These are phyloP conservation scores for Stictocephala bisonia DNA, from an alignment of 2,888 invertebrate species.

Conservation along the genomic window DNA sequence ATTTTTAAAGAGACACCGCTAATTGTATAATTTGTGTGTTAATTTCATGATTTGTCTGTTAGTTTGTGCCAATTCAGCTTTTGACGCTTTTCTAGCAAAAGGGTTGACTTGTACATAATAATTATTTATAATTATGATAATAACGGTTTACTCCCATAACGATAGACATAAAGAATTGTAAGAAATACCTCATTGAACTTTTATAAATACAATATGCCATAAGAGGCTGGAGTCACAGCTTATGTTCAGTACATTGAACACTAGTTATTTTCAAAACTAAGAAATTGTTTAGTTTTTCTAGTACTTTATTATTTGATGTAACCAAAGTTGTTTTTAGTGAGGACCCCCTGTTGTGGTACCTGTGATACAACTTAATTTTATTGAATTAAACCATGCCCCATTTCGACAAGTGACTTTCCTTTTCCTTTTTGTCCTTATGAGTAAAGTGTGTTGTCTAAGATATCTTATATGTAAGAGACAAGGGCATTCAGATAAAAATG, in stretches of 20 bases:
- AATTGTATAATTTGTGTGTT: slow-evolving; percentile 46
- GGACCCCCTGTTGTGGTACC: slow-evolving; percentile 43
- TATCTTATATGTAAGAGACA: no score
- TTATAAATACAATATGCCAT: slow-evolving; percentile 32
- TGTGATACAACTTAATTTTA: slow-evolving; percentile 41
- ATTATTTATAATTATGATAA: slow-evolving; percentile 38
- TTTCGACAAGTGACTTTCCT: slow-evolving; percentile 15
- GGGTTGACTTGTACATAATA: slow-evolving; percentile 46
- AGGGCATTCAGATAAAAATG: no score
- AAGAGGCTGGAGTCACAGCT: slow-evolving; percentile 15
- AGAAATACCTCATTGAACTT: slow-evolving; percentile 43
- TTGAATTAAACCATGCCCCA: slow-evolving; percentile 39
- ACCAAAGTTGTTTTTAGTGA: slow-evolving; percentile 45
- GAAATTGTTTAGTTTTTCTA: slow-evolving; percentile 44
- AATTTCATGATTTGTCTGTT: slow-evolving; percentile 50
- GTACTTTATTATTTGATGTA: slow-evolving; percentile 35
- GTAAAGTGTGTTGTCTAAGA: no score
- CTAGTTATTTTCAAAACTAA: slow-evolving; percentile 37
- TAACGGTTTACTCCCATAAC: slow-evolving; percentile 42
- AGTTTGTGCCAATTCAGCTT: slow-evolving; percentile 58
- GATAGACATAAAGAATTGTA: slow-evolving; percentile 44
- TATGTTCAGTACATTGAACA: not conserved
- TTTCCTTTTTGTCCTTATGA: slow-evolving; percentile 13
- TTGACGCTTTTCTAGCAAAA: slow-evolving; percentile 54
- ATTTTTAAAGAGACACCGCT: slow-evolving; percentile 45